phyloP scores from a whole-genome alignment of 2,797 vertebrate genomes.

The Chromobotia macracanthus region DNA sequence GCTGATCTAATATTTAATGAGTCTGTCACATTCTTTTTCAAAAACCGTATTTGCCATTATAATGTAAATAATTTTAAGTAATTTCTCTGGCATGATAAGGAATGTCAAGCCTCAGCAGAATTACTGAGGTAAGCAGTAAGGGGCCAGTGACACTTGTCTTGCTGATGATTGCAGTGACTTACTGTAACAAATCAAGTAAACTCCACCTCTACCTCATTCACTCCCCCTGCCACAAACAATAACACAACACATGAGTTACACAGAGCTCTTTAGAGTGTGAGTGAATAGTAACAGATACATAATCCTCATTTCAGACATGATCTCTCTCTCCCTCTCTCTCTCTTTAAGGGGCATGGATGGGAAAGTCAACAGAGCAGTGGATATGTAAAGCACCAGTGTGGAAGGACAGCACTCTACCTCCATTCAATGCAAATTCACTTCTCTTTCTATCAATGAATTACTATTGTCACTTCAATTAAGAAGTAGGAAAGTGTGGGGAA shows the following conservation, averaged over 20 bases:
- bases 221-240: too few species aligned
- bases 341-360: too few species aligned
- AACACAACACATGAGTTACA: neutral
- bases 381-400: constrained; percentile 35
- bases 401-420: constrained; percentile 20
- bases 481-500: neutral
- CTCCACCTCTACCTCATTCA: constrained; percentile 21
- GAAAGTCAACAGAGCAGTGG: constrained; percentile 43
- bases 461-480: constrained; percentile 36
- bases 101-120: constrained; percentile 68
- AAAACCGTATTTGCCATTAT: too few species aligned
- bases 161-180: constrained; percentile 42
- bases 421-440: constrained; percentile 53
- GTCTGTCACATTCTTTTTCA: too few species aligned
- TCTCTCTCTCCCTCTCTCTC: neutral
- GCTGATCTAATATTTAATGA: too few species aligned
- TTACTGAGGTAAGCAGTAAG: constrained; percentile 59
- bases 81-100: constrained; percentile 66
- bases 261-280: neutral
- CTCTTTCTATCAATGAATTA: constrained; percentile 37
- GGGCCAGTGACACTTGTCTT: constrained; percentile 64
- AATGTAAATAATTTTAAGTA: too few species aligned
- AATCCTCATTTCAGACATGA: neutral
- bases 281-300: neutral
- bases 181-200: constrained; percentile 54